Conservation (phyloP, 2,113 vertebrate species). For the Actenoides hombroni region DNA sequence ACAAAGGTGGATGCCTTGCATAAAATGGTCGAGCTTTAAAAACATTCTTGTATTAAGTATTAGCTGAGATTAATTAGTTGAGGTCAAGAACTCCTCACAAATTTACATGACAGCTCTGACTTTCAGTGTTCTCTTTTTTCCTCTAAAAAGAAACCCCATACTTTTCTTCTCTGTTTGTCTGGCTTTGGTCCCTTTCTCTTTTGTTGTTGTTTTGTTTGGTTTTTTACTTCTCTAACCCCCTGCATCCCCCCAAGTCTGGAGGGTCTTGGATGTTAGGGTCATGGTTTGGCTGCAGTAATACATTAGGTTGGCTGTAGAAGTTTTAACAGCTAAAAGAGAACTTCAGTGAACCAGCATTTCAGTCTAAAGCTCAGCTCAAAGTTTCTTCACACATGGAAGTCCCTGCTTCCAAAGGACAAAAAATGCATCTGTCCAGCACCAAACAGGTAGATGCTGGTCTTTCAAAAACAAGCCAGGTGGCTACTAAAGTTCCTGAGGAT, state of each 20-base stretch:
- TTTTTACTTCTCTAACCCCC: no score
- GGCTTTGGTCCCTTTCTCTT: neutral
- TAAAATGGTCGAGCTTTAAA: neutral
- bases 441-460: neutral
- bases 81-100: slow-evolving; percentile 1
- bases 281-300: neutral
- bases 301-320: neutral
- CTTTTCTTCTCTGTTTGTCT: neutral
- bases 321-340: neutral
- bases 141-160: neutral
- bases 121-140: neutral
- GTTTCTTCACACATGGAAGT: neutral
- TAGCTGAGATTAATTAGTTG: slow-evolving; percentile 9
- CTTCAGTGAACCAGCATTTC: neutral
- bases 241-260: neutral
- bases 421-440: neutral
- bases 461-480: neutral
- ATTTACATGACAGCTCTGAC: neutral
- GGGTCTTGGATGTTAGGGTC: neutral
- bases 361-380: neutral
- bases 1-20: slow-evolving; percentile 5
- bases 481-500: neutral
- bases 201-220: no score
- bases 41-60: neutral
- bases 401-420: neutral